Evolutionary conservation across 2,797 vertebrate genomes (phyloP).

Genomic region (Pygocentrus nattereri): DNA sequence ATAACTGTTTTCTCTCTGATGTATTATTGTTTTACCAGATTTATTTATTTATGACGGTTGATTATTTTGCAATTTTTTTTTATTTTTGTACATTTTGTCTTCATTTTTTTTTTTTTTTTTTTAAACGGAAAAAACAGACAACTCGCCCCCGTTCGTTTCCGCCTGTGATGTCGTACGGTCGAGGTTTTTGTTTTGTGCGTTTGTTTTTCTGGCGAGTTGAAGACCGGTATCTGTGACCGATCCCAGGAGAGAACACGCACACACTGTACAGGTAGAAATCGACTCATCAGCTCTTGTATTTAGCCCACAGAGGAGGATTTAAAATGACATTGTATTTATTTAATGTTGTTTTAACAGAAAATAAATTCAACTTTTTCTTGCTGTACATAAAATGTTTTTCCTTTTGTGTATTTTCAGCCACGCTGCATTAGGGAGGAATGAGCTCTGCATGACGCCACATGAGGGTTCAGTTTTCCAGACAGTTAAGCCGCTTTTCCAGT

Average conservation of each 20-base stretch:
- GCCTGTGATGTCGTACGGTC: neutral
- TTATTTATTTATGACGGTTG: slow-evolving; percentile 83
- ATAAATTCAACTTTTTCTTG: slow-evolving; percentile 78
- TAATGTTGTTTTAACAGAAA: slow-evolving; percentile 82
- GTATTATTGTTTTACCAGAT: slow-evolving; percentile 72
- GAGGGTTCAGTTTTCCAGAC: too few species aligned
- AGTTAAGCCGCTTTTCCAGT: too few species aligned
- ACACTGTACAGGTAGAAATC: slow-evolving; percentile 23
- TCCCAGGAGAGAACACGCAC: slow-evolving; percentile 17
- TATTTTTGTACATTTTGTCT: slow-evolving; percentile 59
- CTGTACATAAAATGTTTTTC: slow-evolving; percentile 53
- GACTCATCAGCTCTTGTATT: slow-evolving; percentile 68
- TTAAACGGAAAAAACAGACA: slow-evolving; percentile 60
- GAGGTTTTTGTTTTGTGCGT: slow-evolving; percentile 68
- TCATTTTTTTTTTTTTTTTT: slow-evolving; percentile 57
- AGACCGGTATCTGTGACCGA: slow-evolving; percentile 51
- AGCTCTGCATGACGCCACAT: neutral
- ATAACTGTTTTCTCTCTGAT: slow-evolving; percentile 65
- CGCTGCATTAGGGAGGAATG: too few species aligned
- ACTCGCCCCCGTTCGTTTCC: neutral
- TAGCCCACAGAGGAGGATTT: slow-evolving; percentile 70
- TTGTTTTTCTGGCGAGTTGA: slow-evolving; percentile 61
- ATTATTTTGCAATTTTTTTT: slow-evolving; percentile 65
- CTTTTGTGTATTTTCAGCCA: neutral
- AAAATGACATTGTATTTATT: slow-evolving; percentile 77